Conservation (phyloP, 2,113 vertebrate species). For the Picathartes gymnocephalus region DNA sequence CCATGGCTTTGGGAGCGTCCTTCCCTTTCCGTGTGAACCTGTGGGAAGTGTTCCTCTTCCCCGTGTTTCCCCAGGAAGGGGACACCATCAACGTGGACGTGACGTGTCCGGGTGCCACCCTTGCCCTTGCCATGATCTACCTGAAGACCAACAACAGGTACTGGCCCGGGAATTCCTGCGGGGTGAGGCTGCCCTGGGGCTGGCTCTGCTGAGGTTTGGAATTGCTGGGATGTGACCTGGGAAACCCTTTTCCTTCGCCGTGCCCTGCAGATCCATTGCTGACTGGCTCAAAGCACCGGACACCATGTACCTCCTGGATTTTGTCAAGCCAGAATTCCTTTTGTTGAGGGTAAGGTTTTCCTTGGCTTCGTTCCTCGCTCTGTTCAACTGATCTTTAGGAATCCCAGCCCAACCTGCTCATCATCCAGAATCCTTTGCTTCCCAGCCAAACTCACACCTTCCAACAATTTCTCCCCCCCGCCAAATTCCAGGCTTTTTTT, state of each 20-base stretch:
- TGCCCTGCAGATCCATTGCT: conserved; percentile 86
- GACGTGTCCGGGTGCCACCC: conserved; percentile 93
- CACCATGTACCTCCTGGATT: conserved; percentile 97
- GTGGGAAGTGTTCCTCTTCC: not conserved
- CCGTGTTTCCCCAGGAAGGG: conserved; percentile 82
- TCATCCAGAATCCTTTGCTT: not conserved
- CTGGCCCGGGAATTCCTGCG: not conserved
- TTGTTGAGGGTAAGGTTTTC: conserved; percentile 83
- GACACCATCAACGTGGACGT: conserved; percentile 98
- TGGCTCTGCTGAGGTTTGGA: not conserved
- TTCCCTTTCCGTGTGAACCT: not conserved
- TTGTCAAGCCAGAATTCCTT: conserved; percentile 97
- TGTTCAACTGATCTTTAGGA: not conserved
- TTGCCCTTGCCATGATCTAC: conserved; percentile 98
- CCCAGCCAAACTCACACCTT: not conserved
- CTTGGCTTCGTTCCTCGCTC: not conserved
- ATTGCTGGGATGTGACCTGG: not conserved
- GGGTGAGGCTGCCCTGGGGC: not conserved
- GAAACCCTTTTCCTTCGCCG: not conserved
- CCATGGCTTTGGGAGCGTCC: not conserved
- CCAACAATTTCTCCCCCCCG: not conserved
- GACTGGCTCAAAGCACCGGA: conserved; percentile 97
- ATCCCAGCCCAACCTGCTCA: not conserved
- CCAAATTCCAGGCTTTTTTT: no score
- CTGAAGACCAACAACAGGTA: conserved; percentile 98